Base-by-base conservation (phyloP, 1,140 invertebrate species). In the Dinothrombium tinctorium region DNA sequence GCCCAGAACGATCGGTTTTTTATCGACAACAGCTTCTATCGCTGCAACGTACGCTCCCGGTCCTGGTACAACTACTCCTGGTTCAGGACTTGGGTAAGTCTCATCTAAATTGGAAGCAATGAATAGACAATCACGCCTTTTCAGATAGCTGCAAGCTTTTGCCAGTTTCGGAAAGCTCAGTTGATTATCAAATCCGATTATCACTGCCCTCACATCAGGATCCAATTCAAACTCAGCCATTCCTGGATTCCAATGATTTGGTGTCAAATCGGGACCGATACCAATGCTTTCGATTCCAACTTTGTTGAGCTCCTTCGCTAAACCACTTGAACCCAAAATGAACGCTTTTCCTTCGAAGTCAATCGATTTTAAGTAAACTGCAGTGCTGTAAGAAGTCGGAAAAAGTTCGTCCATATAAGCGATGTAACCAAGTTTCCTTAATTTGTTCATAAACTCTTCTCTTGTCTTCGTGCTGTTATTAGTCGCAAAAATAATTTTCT, bases 81-180 rank as follows among this genome's bases (percentile, higher is more conserved):
- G 37, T 20, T 38, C 32, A 8, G 29, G 41, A 9, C 46, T 40
- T 40, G 79, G 71, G 59, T 76, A 76, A 41, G 70, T 57, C 57
- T 82, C 77, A 63, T 96, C 90, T 11, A 78, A 84, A 55, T 95
- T 96, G 3, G 86, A 90, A 0, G 73, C 84, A 45, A 96, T 63
- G 54, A 94, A 96, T 37, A 80, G 50, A 51, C 74, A 5, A 12
- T 22, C 9, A 3, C 15, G 0, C 4, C 31, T 24, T 54, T 79
- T 64, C 9, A 89, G 60, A 59, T 94, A 95, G 20, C 69, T 72
- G 32, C 45, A 46, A 0, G 75, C 74, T 62, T 83, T 87, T 46
- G 82, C 61, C 48, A 96, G 69, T 62, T 96, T 96, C 0, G 71
- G 67, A 53, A 78, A 90, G 53, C 73, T 87, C 44, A 95, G 70